Conservation (phyloP, 1,140 invertebrate species). For the Atopsyche davidsoni region DNA sequence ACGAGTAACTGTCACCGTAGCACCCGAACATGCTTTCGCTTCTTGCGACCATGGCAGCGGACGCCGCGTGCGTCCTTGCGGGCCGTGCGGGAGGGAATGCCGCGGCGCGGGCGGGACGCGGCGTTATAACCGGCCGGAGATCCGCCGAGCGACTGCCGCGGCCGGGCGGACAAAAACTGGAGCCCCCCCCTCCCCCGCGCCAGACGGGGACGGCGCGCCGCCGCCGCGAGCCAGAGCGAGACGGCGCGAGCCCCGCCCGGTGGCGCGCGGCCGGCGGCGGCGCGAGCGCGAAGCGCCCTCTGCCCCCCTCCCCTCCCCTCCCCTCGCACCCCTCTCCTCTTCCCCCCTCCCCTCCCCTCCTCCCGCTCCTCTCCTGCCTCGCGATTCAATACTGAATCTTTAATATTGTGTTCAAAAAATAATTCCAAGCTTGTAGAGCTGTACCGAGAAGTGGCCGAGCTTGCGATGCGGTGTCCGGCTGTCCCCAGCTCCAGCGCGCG, state of each 20-base stretch:
- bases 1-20: conserved; percentile 62
- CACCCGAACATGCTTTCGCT: conserved; percentile 60
- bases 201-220: conserved; percentile 29
- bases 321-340: conserved; percentile 6
- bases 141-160: conserved; percentile 29
- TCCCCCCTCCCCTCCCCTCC: too few species aligned
- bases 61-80: conserved; percentile 23
- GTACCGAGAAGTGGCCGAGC: conserved; percentile 31
- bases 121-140: conserved; percentile 11
- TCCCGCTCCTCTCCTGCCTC: too few species aligned
- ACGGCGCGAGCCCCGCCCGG: conserved; percentile 36
- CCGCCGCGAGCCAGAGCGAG: conserved; percentile 37
- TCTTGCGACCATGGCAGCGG: conserved; percentile 56
- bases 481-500: conserved; percentile 20
- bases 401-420: too few species aligned
- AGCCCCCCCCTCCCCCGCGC: conserved; percentile 11
- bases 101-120: conserved; percentile 30
- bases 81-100: conserved; percentile 28
- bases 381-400: too few species aligned
- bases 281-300: too few species aligned
- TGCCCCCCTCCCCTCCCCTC: neutral
- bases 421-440: conserved; percentile 27
- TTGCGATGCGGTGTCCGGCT: neutral
- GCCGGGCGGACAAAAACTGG: conserved; percentile 12
- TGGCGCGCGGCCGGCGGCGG: conserved; percentile 34